Base-by-base conservation (phyloP, 2,113 vertebrate species). In the Climacteris rufus region DNA sequence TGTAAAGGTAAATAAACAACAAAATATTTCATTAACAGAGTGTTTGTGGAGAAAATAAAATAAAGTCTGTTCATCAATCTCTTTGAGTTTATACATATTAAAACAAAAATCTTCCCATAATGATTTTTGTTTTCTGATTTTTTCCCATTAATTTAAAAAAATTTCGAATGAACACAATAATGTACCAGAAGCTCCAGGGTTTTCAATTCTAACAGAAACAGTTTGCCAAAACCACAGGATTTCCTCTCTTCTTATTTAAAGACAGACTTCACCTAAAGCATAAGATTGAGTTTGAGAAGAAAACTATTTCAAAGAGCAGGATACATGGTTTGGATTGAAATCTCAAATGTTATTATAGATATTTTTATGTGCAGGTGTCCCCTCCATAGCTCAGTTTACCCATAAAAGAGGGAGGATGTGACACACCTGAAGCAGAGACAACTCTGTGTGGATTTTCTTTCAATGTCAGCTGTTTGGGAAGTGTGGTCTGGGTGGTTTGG, bases 1-100 rank as follows among this genome's bases (percentile, higher is more conserved):
- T 96, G 81, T 74, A 83, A 89, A 90, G 83, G 72, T 89, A 97
- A 96, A 92, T 72, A 95, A 96, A 85, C 44, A 95, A 61, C 70
- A 77, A 88, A 90, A 83, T 39, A 89, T 53, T 92, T 94, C 61
- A 96, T 96, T 91, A 96, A 89, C 63, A 57, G 91, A 93, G 89
- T 10, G 23, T 61, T 80, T 68, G 24, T 72, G 64, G 24, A 63
- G 92, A 17, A 81, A 35, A 87, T 49, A 57, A 47, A 44, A 30
- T 15, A 40, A 76, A 66, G 68, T 40, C 31, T 66, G 39, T 57
- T 68, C 50, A 90, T 93, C 89, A 72, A 74, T 91, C 54, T 82
- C 78, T 59, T 54, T 37, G 33, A 22, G 31, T 77, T 70, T 35
- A 21, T 27, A 56, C 17, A 35, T 27, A 31, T 14, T 70, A 47